Evolutionary conservation across 2,797 vertebrate species (phyloP), one percentile per base, ranked within the genome.

Genomic region (Lacerta bilineata): DNA sequence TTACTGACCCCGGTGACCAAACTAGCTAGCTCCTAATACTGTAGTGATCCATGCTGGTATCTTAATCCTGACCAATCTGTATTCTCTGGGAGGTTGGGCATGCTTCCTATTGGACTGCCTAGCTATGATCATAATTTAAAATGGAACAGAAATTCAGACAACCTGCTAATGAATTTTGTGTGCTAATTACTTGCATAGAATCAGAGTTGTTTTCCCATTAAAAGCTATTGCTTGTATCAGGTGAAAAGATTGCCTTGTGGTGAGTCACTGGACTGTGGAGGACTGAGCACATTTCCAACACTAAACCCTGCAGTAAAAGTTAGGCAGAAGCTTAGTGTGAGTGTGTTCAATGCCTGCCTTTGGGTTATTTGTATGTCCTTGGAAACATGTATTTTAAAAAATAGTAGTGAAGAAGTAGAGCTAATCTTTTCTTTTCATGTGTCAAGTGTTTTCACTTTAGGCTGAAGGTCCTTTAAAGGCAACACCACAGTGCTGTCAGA

Each of bases 381-480:
- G 81, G 76, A 79, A 79, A 79, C 46, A 69, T 33, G 5, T 46
- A 69, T 41, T 83, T 78, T 59, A 78, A 69, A 39, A 64, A 39
- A 64, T 25, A 69, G 9, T 84, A 7, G 5, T 50, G 13, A 93
- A 88, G 39, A 82, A 87, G 0, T 74, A 2, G 29, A 93, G 5
- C n/a, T 85, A 29, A 71, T 23, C 2, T 92, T 91, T 36, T 66
- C 89, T 77, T 89, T 84, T 84, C 15, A 8, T 7, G 3, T 29
- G 36, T 78, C 4, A 43, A 87, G 69, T 90, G 84, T 33, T 84
- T 87, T 59, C n/a, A 77, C 79, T 89, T 85, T 18, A 39, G 41
- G 68, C n/a, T 50, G 72, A 90, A 87, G 66, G 81, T 66, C 33
- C 25, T 75, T 84, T 74, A 87, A 83, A 87, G 55, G 75, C 39